Evolutionary conservation across 1,140 invertebrate genomes (phyloP).

Genomic region (Cryptotermes secundus): DNA sequence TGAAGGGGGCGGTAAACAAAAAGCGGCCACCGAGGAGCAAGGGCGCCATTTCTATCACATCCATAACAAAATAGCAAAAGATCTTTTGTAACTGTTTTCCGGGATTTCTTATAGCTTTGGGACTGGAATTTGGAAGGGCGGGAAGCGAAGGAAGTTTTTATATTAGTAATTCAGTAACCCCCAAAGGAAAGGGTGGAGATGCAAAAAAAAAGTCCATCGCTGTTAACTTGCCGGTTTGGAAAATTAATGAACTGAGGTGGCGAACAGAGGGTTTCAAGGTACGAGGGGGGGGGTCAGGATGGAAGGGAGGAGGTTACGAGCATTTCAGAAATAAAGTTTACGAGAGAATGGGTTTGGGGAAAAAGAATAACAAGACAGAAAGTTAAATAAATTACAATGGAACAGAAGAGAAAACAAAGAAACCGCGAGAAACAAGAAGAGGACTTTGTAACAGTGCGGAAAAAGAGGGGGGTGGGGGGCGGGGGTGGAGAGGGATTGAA

Average conservation of each 20-base stretch:
- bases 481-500: neutral
- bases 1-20: neutral
- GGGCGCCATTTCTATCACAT: neutral
- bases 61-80: neutral
- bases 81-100: neutral
- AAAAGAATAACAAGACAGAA: slow-evolving; percentile 12
- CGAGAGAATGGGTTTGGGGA: neutral
- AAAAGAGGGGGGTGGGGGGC: too few species aligned
- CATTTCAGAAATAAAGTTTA: neutral
- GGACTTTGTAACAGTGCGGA: too few species aligned
- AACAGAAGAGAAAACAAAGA: neutral
- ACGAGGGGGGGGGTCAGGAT: too few species aligned
- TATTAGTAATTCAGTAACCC: slow-evolving; percentile 12
- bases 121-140: neutral
- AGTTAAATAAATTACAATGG: neutral
- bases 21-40: neutral
- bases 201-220: neutral
- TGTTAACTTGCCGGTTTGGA: neutral
- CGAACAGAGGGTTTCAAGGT: neutral
- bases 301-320: neutral
- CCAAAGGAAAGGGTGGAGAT: neutral
- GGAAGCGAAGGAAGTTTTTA: neutral
- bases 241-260: slow-evolving; percentile 16
- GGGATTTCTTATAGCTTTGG: neutral
- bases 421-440: too few species aligned